phyloP scores from a whole-genome alignment of 2,797 vertebrate genomes.

The Sebastes itinus region DNA sequence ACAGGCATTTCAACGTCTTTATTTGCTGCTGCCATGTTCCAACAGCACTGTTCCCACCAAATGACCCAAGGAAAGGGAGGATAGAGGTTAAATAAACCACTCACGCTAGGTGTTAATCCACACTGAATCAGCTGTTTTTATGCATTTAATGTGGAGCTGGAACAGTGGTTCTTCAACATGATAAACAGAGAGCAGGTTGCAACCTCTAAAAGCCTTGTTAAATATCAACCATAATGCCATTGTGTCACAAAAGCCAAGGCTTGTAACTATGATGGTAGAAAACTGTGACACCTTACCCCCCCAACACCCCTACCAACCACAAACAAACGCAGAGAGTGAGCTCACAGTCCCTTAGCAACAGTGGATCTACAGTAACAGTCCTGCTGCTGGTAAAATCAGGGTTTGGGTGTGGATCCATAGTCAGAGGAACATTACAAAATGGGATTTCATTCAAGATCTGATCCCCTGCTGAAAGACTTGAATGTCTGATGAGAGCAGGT shows the following conservation, averaged over 20 bases:
- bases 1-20: conserved; percentile 15
- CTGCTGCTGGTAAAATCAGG: conserved; percentile 8
- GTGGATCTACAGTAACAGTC: conserved; percentile 21
- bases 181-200: conserved; percentile 6
- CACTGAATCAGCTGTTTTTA: conserved; percentile 4
- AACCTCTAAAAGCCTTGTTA: background rate
- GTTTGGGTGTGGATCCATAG: conserved; percentile 53
- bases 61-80: conserved; percentile 6
- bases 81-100: conserved; percentile 10
- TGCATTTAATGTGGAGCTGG: background rate
- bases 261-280: conserved; percentile 60
- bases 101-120: conserved; percentile 10
- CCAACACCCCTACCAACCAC: conserved; percentile 39
- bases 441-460: conserved; percentile 27
- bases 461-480: conserved; percentile 15
- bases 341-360: conserved; percentile 58
- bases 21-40: conserved; percentile 31
- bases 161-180: background rate
- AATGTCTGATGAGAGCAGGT: conserved; percentile 54
- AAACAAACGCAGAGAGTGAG: conserved; percentile 61
- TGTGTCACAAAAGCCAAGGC: conserved; percentile 30
- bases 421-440: conserved; percentile 33
- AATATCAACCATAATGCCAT: conserved; percentile 17
- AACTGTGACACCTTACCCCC: conserved; percentile 14
- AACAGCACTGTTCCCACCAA: conserved; percentile 30